phyloP scores from a whole-genome alignment of 1,140 invertebrate genomes.

The Macrobrachium rosenbergii region DNA sequence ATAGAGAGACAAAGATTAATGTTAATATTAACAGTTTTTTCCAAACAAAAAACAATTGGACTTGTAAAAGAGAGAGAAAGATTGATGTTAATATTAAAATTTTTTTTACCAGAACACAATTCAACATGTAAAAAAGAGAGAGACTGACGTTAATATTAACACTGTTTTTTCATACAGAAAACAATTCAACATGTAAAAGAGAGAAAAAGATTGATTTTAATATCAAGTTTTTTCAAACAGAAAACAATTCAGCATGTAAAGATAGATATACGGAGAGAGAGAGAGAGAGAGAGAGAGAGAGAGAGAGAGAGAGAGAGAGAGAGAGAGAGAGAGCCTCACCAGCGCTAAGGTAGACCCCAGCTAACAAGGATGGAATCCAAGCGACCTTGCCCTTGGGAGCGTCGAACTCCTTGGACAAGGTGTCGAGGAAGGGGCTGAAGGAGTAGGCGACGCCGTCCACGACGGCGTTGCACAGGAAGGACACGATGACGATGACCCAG shows the following conservation, averaged over 20 bases:
- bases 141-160: no score
- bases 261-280: no score
- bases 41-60: no score
- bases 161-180: not conserved
- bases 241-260: no score
- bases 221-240: no score
- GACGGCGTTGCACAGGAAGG: constrained; percentile 98
- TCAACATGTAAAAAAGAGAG: not conserved
- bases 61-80: no score
- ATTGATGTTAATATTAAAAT: not conserved
- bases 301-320: constrained; percentile 1
- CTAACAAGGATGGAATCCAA: constrained; percentile 94
- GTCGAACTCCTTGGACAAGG: constrained; percentile 85
- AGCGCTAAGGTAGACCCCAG: constrained; percentile 92
- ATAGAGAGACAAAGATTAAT: not conserved
- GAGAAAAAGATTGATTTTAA: no score
- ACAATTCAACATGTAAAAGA: not conserved
- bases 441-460: constrained; percentile 98
- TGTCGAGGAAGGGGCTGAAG: constrained; percentile 88
- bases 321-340: constrained; percentile 75
- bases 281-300: not conserved
- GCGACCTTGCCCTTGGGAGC: constrained; percentile 87
- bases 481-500: constrained; percentile 95
- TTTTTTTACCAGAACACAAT: not conserved
- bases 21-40: not conserved